phyloP scores from a whole-genome alignment of 1,140 invertebrate genomes.

The Lepidurus packardi region DNA sequence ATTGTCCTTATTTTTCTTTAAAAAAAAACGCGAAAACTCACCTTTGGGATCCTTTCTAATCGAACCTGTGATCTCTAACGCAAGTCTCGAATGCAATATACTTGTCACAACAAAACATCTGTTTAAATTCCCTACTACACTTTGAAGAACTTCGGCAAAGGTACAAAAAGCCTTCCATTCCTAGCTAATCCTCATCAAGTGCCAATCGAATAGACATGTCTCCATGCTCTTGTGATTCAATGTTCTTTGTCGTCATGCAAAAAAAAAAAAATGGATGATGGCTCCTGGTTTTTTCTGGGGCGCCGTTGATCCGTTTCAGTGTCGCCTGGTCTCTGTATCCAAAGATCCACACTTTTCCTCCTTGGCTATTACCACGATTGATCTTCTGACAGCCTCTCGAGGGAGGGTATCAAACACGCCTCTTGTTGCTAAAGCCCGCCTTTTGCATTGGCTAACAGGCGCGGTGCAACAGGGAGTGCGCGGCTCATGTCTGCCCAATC shows the following conservation, averaged over 20 bases:
- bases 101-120: not conserved
- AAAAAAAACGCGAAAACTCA: no score
- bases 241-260: not conserved
- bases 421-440: not conserved
- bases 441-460: not conserved
- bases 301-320: not conserved
- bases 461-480: not conserved
- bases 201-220: not conserved
- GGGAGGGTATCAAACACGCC: not conserved
- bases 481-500: not conserved
- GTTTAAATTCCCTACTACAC: not conserved
- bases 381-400: constrained; percentile 6
- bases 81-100: no score
- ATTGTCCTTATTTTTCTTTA: no score
- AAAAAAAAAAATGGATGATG: not conserved
- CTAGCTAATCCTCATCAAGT: not conserved
- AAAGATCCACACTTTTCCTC: not conserved
- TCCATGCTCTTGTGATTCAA: not conserved
- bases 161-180: not conserved
- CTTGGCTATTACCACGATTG: not conserved
- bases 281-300: not conserved
- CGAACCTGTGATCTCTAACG: no score
- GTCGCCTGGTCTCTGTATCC: not conserved
- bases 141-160: not conserved
- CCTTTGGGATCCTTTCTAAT: no score